Evolutionary conservation across 2,113 vertebrate species (phyloP).

Genomic region (Amphilophus citrinellus): DNA sequence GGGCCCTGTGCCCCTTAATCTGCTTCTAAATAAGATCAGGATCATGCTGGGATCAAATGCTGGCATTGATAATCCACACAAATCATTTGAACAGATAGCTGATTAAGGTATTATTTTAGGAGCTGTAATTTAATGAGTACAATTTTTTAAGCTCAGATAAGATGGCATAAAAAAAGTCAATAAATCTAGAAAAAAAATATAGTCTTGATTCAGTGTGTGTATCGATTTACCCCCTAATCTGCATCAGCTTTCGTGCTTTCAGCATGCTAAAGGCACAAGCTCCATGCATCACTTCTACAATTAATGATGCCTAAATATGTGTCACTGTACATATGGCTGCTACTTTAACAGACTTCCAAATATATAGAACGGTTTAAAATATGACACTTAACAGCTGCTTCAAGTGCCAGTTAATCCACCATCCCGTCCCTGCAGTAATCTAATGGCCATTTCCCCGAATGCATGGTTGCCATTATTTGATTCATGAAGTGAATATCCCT

Average conservation of each 20-base stretch:
- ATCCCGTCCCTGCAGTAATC: constrained; percentile 43
- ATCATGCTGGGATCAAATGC: constrained; percentile 64
- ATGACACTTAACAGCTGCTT: constrained; percentile 48
- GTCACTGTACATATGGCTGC: constrained; percentile 21
- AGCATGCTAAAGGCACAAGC: background rate
- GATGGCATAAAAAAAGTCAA: background rate
- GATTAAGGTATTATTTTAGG: constrained; percentile 41
- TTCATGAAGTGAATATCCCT: constrained; percentile 42
- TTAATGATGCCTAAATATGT: background rate
- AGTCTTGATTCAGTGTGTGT: background rate
- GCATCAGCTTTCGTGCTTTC: background rate
- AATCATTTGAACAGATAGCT: constrained; percentile 43
- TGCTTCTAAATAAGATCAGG: constrained; percentile 59
- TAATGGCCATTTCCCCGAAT: constrained; percentile 36
- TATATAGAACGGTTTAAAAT: constrained; percentile 46
- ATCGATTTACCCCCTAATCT: background rate
- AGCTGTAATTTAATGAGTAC: constrained; percentile 7
- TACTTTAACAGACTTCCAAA: constrained; percentile 42
- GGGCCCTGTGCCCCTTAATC: constrained; percentile 68
- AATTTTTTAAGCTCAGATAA: background rate
- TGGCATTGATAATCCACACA: constrained; percentile 66
- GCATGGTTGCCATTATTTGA: constrained; percentile 38
- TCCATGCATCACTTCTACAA: background rate
- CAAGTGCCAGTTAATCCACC: constrained; percentile 57
- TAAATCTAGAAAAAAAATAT: background rate